Percentiles rank a stretch among this genome's conserved stretches.
These are phyloP conservation scores for Poicephalus gulielmi DNA, from an alignment of 2,113 vertebrate genomes.

Conservation along the genomic window DNA sequence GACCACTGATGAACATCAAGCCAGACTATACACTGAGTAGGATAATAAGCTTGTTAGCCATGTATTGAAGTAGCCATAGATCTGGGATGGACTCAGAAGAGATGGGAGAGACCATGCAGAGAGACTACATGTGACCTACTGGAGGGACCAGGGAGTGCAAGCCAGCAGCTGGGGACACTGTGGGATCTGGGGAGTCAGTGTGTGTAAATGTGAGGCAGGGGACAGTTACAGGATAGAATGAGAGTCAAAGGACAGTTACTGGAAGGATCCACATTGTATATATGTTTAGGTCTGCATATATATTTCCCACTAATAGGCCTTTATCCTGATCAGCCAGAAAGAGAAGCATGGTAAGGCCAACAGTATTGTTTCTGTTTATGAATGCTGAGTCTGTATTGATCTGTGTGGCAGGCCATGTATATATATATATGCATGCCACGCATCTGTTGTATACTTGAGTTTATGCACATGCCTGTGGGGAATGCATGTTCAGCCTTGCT, in stretches of 20 bases:
- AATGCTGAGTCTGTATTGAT: background rate
- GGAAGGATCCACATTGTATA: background rate
- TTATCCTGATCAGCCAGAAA: background rate
- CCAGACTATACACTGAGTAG: background rate
- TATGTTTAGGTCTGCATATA: background rate
- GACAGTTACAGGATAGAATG: background rate
- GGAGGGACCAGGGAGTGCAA: background rate
- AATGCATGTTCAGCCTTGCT: rapidly evolving
- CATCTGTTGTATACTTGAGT: rapidly evolving
- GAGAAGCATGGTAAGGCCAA: background rate
- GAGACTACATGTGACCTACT: background rate
- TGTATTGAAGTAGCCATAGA: background rate
- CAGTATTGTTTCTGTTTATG: background rate
- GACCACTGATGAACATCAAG: background rate
- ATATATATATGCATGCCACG: background rate
- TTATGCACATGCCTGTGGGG: background rate
- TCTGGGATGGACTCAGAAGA: background rate
- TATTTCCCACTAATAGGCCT: background rate
- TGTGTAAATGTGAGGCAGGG: background rate
- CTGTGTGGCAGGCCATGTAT: background rate
- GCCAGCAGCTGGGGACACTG: background rate
- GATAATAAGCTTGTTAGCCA: background rate
- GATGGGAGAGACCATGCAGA: background rate
- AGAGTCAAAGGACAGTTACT: background rate
- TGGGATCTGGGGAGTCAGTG: background rate